phyloP scores from a whole-genome alignment of 2,888 invertebrate genomes.

The Agrotis segetum region DNA sequence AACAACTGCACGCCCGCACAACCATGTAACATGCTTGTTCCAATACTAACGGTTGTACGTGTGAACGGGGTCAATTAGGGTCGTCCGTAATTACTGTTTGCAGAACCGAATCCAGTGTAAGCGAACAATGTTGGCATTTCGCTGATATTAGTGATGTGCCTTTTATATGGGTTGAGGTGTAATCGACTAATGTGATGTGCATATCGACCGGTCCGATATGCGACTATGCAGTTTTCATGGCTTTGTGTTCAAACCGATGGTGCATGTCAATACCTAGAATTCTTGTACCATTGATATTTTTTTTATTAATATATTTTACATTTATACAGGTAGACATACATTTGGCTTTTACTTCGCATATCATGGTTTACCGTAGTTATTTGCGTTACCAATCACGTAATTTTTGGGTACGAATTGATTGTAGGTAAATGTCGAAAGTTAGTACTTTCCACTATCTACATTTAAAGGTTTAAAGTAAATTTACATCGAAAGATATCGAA shows the following conservation, averaged over 20 bases:
- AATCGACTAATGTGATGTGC: not conserved
- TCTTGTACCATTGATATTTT: too few species aligned
- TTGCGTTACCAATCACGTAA: not conserved
- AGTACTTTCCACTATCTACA: not conserved
- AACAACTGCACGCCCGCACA: constrained; percentile 30
- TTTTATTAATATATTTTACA: too few species aligned
- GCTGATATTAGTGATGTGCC: constrained; percentile 40
- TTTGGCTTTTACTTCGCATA: too few species aligned
- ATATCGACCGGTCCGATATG: constrained; percentile 1
- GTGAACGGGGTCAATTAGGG: constrained; percentile 72
- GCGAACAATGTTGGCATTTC: constrained; percentile 42
- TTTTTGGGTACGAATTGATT: not conserved
- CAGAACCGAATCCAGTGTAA: constrained; percentile 45
- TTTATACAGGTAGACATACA: too few species aligned
- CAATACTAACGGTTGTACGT: constrained; percentile 65
- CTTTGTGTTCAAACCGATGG: not conserved
- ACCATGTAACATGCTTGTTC: constrained; percentile 48
- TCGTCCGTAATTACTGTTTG: constrained; percentile 57
- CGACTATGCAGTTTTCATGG: not conserved
- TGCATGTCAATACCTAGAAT: not conserved
- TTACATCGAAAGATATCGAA: too few species aligned
- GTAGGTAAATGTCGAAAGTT: too few species aligned
- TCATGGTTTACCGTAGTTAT: constrained; percentile 7
- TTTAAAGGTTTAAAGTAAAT: too few species aligned
- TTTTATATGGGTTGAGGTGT: constrained; percentile 2